These are phyloP conservation scores for Lycia hirtaria DNA, from an alignment of 2,888 invertebrate species.

Conservation along the genomic window DNA sequence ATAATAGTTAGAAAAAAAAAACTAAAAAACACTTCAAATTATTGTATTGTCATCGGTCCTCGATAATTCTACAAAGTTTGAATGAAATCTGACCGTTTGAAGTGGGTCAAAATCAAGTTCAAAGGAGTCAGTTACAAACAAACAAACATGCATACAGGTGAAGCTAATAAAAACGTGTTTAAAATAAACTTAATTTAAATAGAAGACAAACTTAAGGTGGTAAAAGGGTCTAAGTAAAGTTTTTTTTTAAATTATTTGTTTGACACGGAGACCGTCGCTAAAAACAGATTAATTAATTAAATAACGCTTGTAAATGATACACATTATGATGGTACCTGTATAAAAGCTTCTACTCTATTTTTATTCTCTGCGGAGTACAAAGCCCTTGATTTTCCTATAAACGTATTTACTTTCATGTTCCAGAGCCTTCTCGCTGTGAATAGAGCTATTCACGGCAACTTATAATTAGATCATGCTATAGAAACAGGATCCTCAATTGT, in stretches of 20 bases:
- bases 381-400: conserved; percentile 18
- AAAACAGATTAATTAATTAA: not conserved
- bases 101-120: too few relatives aligned
- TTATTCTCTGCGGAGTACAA: conserved; percentile 1
- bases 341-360: conserved; percentile 13
- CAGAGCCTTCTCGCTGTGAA: conserved; percentile 20
- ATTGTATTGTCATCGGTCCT: too few relatives aligned
- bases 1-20: too few relatives aligned
- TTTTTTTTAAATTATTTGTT: not conserved
- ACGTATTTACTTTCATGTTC: conserved; percentile 20
- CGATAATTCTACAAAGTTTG: too few relatives aligned
- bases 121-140: too few relatives aligned
- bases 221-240: not conserved
- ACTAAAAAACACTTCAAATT: too few relatives aligned
- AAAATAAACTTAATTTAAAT: too few relatives aligned
- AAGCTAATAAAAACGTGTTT: too few relatives aligned
- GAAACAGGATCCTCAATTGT: conserved; percentile 10
- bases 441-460: conserved; percentile 23
- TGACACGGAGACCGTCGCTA: not conserved
- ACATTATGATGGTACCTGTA: not conserved
- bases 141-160: too few relatives aligned
- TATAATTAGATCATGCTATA: conserved; percentile 24
- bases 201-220: not conserved
- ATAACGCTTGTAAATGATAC: not conserved
- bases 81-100: too few relatives aligned